Conservation (phyloP, 2,888 invertebrate genomes). For the Ophonus ardosiacus region DNA sequence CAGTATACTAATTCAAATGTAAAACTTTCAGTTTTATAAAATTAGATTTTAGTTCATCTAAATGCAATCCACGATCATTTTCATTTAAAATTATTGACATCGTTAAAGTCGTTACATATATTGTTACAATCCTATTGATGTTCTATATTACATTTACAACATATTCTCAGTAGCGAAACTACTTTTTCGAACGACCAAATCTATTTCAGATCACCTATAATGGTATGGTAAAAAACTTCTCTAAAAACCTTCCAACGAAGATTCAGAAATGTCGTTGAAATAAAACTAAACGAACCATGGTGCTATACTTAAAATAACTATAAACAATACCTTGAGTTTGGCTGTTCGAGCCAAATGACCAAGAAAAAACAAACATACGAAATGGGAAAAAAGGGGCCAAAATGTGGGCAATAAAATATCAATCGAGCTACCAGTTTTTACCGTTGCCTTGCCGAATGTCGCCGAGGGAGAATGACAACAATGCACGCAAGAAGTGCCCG, state of each 20-base stretch:
- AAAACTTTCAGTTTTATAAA: too few species aligned
- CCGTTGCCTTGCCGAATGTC: constrained; percentile 38
- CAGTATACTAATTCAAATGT: too few species aligned
- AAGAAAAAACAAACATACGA: constrained; percentile 50
- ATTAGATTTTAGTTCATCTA: neutral
- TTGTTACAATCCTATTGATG: neutral
- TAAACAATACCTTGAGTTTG: constrained; percentile 57
- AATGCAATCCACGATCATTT: neutral
- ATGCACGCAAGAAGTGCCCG: constrained; percentile 19
- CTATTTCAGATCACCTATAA: constrained; percentile 29
- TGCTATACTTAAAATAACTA: constrained; percentile 60
- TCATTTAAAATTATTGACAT: neutral
- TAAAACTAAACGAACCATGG: constrained; percentile 54
- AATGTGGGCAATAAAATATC: constrained; percentile 59
- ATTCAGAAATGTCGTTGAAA: constrained; percentile 28
- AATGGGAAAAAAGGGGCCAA: constrained; percentile 41
- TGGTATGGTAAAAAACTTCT: constrained; percentile 22
- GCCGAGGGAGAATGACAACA: constrained; percentile 39
- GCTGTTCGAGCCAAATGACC: constrained; percentile 52
- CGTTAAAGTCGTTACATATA: neutral
- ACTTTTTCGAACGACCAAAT: neutral
- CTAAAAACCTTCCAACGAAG: constrained; percentile 1
- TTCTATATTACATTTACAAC: neutral
- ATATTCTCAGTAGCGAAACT: neutral
- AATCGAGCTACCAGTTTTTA: constrained; percentile 60